Percentiles rank a stretch among this genome's conserved stretches.
Conservation (phyloP, 1,140 invertebrate species). For the Caenorhabditis briggsae region DNA sequence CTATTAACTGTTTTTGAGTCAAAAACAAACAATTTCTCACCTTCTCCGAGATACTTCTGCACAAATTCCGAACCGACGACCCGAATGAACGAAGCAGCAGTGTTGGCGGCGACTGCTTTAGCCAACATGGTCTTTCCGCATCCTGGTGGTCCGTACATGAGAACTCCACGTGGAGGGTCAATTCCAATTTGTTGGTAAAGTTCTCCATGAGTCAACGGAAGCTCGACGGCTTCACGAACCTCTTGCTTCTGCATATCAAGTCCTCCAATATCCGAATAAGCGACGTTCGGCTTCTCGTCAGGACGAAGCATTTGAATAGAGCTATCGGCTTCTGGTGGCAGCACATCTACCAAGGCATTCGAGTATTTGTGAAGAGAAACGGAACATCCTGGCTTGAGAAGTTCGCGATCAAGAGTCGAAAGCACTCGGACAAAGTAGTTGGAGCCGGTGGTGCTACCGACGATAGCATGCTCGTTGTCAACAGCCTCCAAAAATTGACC, state of each 20-base stretch:
- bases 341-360: conserved; percentile 96
- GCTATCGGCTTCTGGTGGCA: conserved; percentile 95
- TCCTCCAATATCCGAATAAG: conserved; percentile 96
- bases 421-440: conserved; percentile 97
- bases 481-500: conserved; percentile 97
- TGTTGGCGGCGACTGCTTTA: conserved; percentile 79
- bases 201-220: conserved; percentile 97
- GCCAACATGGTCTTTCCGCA: conserved; percentile 99
- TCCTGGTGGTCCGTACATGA: conserved; percentile 97
- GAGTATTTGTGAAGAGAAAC: conserved; percentile 95
- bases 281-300: conserved; percentile 98
- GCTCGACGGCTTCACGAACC: conserved; percentile 96
- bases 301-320: conserved; percentile 95
- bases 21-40: conserved; percentile 47
- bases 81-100: conserved; percentile 91
- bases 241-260: conserved; percentile 99
- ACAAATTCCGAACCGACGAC: conserved; percentile 99
- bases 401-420: conserved; percentile 90
- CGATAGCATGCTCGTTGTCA: conserved; percentile 96
- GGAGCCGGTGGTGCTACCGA: conserved; percentile 88
- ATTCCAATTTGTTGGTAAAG: conserved; percentile 87
- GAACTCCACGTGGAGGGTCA: conserved; percentile 91
- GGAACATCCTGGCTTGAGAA: conserved; percentile 93
- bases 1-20: background rate
- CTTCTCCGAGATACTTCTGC: conserved; percentile 97